Evolutionary conservation across 2,888 invertebrate species (phyloP).

Genomic region (Drosophila longiperda): DNA sequence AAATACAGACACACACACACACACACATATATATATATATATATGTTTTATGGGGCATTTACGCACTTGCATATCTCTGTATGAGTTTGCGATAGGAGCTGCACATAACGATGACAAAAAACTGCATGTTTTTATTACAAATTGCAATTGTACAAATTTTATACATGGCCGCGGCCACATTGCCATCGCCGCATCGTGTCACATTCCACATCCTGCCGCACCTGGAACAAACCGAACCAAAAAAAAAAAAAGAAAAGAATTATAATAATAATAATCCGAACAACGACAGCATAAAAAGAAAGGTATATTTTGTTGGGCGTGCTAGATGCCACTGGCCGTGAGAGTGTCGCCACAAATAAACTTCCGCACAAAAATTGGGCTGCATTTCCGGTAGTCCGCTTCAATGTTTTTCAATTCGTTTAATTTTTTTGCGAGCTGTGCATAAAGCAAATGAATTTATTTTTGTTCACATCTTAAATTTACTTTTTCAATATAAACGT

Average conservation of each 20-base stretch:
- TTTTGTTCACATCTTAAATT: conserved; percentile 50
- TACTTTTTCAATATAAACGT: conserved; percentile 72
- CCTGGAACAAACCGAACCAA: conserved; percentile 30
- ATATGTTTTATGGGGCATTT: conserved; percentile 17
- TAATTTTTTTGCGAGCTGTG: conserved; percentile 53
- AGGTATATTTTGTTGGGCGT: neutral
- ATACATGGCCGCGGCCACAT: conserved; percentile 78
- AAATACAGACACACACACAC: neutral
- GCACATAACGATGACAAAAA: conserved; percentile 76
- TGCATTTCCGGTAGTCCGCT: conserved; percentile 61
- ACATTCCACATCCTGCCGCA: conserved; percentile 60
- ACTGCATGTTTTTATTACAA: conserved; percentile 79
- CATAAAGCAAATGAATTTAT: conserved; percentile 76
- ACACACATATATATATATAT: neutral
- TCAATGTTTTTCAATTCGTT: conserved; percentile 25
- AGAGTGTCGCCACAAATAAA: conserved; percentile 78
- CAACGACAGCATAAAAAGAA: neutral
- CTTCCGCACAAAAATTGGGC: conserved; percentile 76
- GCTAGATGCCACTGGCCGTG: conserved; percentile 38
- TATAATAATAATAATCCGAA: neutral
- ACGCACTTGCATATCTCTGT: conserved; percentile 20
- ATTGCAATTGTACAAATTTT: conserved; percentile 80
- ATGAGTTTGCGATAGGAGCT: conserved; percentile 58
- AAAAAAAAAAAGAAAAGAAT: neutral
- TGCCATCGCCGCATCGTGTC: conserved; percentile 65